Conservation (phyloP, 2,888 invertebrate genomes). For the Nemoura dubitans region DNA sequence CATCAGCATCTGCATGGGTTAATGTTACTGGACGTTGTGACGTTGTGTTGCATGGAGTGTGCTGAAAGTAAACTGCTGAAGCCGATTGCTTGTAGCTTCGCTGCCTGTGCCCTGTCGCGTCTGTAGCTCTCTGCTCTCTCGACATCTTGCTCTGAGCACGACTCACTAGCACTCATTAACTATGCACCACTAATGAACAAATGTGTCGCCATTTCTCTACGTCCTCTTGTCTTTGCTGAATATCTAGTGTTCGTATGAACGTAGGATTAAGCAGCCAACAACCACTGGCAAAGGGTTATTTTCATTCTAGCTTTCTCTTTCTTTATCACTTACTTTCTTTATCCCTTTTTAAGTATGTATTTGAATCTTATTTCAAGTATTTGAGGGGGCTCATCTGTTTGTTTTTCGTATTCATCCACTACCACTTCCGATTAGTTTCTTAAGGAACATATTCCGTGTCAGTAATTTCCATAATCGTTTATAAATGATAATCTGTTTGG, state of each 20-base stretch:
- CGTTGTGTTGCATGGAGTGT: neutral
- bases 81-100: neutral
- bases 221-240: conserved; percentile 1
- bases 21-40: neutral
- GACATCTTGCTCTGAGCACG: too few species aligned
- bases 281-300: conserved; percentile 36
- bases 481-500: neutral
- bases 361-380: neutral
- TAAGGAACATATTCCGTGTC: neutral
- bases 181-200: neutral
- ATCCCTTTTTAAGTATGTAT: conserved; percentile 13
- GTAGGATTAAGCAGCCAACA: conserved; percentile 20
- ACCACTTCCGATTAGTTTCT: neutral
- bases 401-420: conserved; percentile 27
- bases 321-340: neutral
- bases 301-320: conserved; percentile 1
- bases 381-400: neutral
- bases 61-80: neutral
- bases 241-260: neutral
- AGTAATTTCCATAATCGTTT: neutral
- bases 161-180: neutral
- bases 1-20: conserved; percentile 2
- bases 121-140: neutral
- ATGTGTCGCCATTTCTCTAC: neutral
- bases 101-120: neutral